phyloP scores from a whole-genome alignment of 2,113 vertebrate species.

The Felis chaus region DNA sequence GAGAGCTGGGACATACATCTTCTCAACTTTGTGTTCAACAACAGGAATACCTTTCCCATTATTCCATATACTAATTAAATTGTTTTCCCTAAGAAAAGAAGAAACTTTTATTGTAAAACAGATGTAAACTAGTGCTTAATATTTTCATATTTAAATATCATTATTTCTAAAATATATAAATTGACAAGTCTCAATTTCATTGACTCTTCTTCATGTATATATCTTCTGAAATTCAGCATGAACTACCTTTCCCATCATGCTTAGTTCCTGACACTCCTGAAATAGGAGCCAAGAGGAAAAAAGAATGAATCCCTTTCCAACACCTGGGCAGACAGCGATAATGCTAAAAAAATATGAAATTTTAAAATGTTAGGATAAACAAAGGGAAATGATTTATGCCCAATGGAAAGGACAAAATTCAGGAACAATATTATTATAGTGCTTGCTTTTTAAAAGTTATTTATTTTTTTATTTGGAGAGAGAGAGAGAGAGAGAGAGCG shows the following conservation, averaged over 20 bases:
- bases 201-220: slow-evolving; percentile 9
- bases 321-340: slow-evolving; percentile 60
- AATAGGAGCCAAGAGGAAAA: slow-evolving; percentile 6
- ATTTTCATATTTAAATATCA: slow-evolving; percentile 33
- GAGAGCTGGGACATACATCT: slow-evolving; percentile 97
- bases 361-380: slow-evolving; percentile 55
- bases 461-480: neutral
- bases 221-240: slow-evolving; percentile 39
- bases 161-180: slow-evolving; percentile 48
- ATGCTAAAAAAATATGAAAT: slow-evolving; percentile 53
- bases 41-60: slow-evolving; percentile 98
- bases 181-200: slow-evolving; percentile 19
- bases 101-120: slow-evolving; percentile 47
- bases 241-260: neutral
- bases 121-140: slow-evolving; percentile 24
- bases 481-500: neutral
- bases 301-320: slow-evolving; percentile 45
- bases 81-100: slow-evolving; percentile 91
- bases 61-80: slow-evolving; percentile 96
- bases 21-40: slow-evolving; percentile 98
- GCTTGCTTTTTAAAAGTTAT: neutral
- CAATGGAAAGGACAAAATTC: slow-evolving; percentile 58
- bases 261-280: slow-evolving; percentile 21
- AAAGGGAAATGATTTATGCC: slow-evolving; percentile 64
- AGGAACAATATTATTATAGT: slow-evolving; percentile 38